Base-by-base conservation (phyloP, 2,888 invertebrate genomes). In the Drosophila paramelanica region DNA sequence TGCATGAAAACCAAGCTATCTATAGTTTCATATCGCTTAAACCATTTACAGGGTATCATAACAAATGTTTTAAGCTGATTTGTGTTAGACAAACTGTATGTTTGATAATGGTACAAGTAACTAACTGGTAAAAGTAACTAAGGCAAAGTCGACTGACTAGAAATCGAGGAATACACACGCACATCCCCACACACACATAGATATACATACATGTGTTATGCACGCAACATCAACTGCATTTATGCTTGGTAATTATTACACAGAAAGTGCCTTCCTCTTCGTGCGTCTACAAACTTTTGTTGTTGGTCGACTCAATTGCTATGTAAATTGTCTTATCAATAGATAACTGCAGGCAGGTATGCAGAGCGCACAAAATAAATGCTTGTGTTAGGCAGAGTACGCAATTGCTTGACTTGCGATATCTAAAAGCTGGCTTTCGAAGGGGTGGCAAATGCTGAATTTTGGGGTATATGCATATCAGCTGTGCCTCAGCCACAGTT, bases 241-340 rank as follows among this genome's bases (percentile, higher is more conserved):
- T 56, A 31, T 62, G 62, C 46, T 45, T 13, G 53, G 20, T 42
- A 53, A 53, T 23, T 36, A 36, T 5, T 11, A 11, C 36, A 36
- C 13, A 31, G 10, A 31, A 31, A 31, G 10, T 0, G 1, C 27
- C 27, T 8, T 1, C 27, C 27, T 8, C 8, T 8, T 8, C 27
- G 8, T 8, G 13, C 3, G 31, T 5, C 36, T 23, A 4, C 23
- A 23, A 23, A 23, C 23, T 23, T 3, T 23, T 36, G 36, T 1
- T 36, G 11, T 36, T 13, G 13, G 36, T 13, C 36, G 1, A 36
- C 36, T 13, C 36, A 36, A 36, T 36, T 36, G 36, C 36, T 36
- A 13, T 36, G 33, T 17, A 33, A 49, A 49, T 49, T 49, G 49
- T 36, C 36, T 36, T 36, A 36, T 39, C 39, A 14, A 39, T 39